Base-by-base conservation (phyloP, 2,797 vertebrate genomes). In the Garrulus glandarius region DNA sequence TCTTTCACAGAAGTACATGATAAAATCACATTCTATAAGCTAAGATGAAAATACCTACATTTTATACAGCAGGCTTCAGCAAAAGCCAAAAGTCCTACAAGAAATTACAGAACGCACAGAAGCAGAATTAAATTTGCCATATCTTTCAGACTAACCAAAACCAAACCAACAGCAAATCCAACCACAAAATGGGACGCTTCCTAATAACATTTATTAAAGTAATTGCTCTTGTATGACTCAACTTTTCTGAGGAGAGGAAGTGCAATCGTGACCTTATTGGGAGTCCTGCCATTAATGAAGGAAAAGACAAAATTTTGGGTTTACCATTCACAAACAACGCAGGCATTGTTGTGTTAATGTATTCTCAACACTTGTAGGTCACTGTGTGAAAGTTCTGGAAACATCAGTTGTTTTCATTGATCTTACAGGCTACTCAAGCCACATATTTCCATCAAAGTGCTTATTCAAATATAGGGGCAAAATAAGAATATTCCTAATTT, bases 161-260 rank as follows among this genome's bases (percentile, higher is more conserved):
- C 81, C 21, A 60, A 94, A 77, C 30, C 32, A 84, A 63, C 5
- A 63, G 44, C 77, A 56, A 52, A 27, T 55, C 78, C 1, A 2
- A 70, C 67, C 67, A 84, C 56, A 72, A 77, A 76, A 79, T 30
- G 16, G 79, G 63, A 46, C 67, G 56, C 59, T 92, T 96, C 89
- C 95, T 93, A 94, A 47, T 77, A 86, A 59, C 74, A 84, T 88
- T 86, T 92, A 88, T 89, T 83, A 72, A 93, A 91, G 63, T 71
- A 88, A 93, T 74, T 95, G 63, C 72, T 91, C 87, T 39, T 5
- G 6, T 46, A 92, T 92, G 91, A 97, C 67, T 96, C 76, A 92
- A 82, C 70, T 74, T 92, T 91, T 91, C 77, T 84, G 29, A 79
- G 32, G 53, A 70, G 41, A 91, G 83, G 91, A 94, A 95, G 63